Conservation (phyloP, 1,140 invertebrate species). For the Drosophila nigrodunni region DNA sequence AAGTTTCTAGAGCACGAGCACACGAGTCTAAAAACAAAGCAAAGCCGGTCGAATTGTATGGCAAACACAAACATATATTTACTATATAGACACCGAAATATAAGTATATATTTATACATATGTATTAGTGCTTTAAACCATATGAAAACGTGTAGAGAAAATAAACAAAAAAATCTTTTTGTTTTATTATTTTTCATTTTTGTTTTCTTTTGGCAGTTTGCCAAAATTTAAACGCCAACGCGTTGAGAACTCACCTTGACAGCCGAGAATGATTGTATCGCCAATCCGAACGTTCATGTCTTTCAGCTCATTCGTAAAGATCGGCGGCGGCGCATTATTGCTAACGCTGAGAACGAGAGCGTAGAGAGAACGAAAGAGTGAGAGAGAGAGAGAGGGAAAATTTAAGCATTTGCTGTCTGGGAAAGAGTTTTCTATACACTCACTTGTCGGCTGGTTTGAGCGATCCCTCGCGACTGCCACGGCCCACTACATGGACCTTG, state of each 20-base stretch:
- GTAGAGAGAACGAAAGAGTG: background rate
- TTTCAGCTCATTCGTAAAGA: conserved; percentile 90
- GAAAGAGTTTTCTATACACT: conserved; percentile 20
- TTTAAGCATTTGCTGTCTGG: conserved; percentile 3
- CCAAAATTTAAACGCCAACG: conserved; percentile 51
- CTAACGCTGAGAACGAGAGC: conserved; percentile 61
- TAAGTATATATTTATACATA: conserved; percentile 19
- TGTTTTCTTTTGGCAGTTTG: conserved; percentile 42
- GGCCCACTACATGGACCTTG: conserved; percentile 90
- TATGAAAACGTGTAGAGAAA: conserved; percentile 23
- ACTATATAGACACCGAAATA: conserved; percentile 22
- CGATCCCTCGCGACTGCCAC: conserved; percentile 88
- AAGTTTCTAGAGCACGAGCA: conserved; percentile 78
- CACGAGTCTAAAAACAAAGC: conserved; percentile 55
- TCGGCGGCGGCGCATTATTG: conserved; percentile 88
- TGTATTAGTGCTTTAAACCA: background rate
- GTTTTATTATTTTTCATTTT: conserved; percentile 10
- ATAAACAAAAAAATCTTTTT: conserved; percentile 63
- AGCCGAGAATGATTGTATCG: conserved; percentile 89
- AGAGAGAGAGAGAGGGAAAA: conserved; percentile 1
- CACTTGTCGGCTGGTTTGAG: conserved; percentile 85
- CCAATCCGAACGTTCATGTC: conserved; percentile 91
- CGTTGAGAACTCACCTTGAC: conserved; percentile 87
- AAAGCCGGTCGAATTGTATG: conserved; percentile 56
- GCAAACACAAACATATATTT: conserved; percentile 24